Base-by-base conservation (phyloP, 2,888 invertebrate genomes). In the Agriotes lineatus region DNA sequence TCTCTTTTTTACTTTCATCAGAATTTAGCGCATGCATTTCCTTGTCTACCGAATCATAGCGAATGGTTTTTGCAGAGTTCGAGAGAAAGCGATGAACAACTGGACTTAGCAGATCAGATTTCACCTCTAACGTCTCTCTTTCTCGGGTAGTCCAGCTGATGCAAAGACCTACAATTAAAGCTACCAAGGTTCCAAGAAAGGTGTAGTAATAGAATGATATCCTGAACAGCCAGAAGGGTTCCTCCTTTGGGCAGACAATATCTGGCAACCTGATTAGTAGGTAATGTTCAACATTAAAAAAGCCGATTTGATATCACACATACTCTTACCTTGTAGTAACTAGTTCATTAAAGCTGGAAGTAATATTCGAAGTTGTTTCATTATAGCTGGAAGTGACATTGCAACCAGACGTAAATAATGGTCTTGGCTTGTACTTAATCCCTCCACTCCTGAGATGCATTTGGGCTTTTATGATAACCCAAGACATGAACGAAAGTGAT, bases 121-220 rank as follows among this genome's bases (percentile, higher is more conserved):
- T 86, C 72, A 90, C 84, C 4, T 1, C 9, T 0, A 87, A 83
- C 73, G 87, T 86, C 52, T 85, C 85, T 10, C 7, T n/a, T 12
- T 56, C 9, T 0, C 88, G 88, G 0, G 89, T 89, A 45, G 90
- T 74, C 73, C 89, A 88, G 76, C 91, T 91, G 81, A 90, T 88
- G 9, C 88, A 82, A 2, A 90, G 82, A 0, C 90, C 90, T 6
- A 91, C 86, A 2, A 89, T 79, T 1, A 91, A 84, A 0, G 89
- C 88, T 0, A 89, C 84, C 0, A 88, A 75, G 0, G 88, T 88
- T 0, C 91, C 92, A 1, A 90, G 86, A 10, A 89, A 83, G 0
- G 90, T 88, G 76, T 91, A 91, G 83, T 90, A 92, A 72, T 91
- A 89, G 81, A 91, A 91, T 0, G 91, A 90, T 63, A 92, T 85